Percentiles rank a stretch among this genome's conserved stretches.
These are phyloP conservation scores for Bryconaethiops microstoma DNA, from an alignment of 2,797 vertebrate genomes.

Conservation along the genomic window DNA sequence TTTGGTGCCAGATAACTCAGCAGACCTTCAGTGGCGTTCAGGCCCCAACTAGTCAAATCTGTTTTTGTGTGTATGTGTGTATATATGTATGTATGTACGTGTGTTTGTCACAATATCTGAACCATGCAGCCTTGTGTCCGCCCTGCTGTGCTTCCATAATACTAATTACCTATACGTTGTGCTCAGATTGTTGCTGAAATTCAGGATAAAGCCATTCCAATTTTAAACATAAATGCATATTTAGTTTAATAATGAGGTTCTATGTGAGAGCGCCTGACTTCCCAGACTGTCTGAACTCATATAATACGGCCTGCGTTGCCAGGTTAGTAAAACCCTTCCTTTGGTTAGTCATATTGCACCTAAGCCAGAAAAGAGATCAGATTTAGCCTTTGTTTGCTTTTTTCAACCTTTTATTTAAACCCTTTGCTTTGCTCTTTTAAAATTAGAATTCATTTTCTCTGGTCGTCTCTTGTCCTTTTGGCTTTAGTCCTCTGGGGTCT, in stretches of 20 bases:
- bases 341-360: background rate
- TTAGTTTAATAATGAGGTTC: slow-evolving; percentile 11
- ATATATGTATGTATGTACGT: no score
- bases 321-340: background rate
- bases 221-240: background rate
- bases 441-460: background rate
- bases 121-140: background rate
- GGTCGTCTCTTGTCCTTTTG: background rate
- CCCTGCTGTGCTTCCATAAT: no score
- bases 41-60: no score
- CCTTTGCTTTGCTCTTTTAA: background rate
- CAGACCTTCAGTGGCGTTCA: no score
- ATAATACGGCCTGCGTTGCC: background rate
- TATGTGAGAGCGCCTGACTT: background rate
- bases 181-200: slow-evolving; percentile 8
- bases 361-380: background rate
- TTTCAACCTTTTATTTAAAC: no score
- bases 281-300: background rate
- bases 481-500: background rate
- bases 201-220: background rate
- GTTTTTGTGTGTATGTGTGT: no score
- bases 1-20: no score
- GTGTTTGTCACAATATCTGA: background rate
- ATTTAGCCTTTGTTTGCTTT: background rate
- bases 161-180: slow-evolving; percentile 10